Percentiles rank a stretch among this genome's conserved stretches.
phyloP scores from a whole-genome alignment of 92 coral and sea anemone species.

The Epizoanthus scotinus region DNA sequence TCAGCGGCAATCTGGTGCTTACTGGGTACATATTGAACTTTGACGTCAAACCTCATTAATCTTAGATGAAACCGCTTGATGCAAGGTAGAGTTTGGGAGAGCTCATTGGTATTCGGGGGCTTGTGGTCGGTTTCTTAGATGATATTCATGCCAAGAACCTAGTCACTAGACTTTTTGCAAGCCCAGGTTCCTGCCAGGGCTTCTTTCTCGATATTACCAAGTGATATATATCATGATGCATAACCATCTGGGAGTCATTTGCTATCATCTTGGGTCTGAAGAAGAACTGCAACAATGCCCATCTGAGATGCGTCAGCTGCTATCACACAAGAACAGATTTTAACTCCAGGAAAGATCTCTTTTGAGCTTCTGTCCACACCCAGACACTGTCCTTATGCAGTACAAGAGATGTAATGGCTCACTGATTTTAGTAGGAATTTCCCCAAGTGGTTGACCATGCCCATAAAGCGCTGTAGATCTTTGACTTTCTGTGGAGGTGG shows the following conservation, averaged over 20 bases:
- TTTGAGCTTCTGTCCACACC: slow-evolving; percentile 46
- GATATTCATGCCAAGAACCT: not conserved
- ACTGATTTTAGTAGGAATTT: slow-evolving; percentile 44
- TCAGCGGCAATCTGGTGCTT: slow-evolving; percentile 59
- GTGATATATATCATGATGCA: not conserved
- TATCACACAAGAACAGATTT: slow-evolving; percentile 10
- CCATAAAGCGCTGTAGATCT: slow-evolving; percentile 44
- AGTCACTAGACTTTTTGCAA: not conserved
- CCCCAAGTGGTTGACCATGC: slow-evolving; percentile 53
- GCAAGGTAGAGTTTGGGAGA: slow-evolving; percentile 49
- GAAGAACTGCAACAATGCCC: not conserved
- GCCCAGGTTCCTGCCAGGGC: slow-evolving; percentile 27
- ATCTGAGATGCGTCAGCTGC: not conserved
- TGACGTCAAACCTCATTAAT: slow-evolving; percentile 60
- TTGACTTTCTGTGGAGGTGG: slow-evolving; percentile 17
- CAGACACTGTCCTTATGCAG: slow-evolving; percentile 28
- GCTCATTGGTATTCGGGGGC: not conserved
- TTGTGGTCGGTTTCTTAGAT: slow-evolving; percentile 32
- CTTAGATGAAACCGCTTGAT: slow-evolving; percentile 43
- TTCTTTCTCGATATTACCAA: slow-evolving; percentile 31
- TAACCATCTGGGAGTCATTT: not conserved
- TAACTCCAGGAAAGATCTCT: slow-evolving; percentile 42
- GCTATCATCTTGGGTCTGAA: not conserved
- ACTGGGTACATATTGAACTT: slow-evolving; percentile 51
- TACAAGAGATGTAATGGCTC: slow-evolving; percentile 48